A percentile compares a stretch with the other conserved stretches of the same genome.
These are phyloP conservation scores for Falcaria lacertinaria DNA, from an alignment of 2,888 invertebrate genomes.

Conservation along the genomic window DNA sequence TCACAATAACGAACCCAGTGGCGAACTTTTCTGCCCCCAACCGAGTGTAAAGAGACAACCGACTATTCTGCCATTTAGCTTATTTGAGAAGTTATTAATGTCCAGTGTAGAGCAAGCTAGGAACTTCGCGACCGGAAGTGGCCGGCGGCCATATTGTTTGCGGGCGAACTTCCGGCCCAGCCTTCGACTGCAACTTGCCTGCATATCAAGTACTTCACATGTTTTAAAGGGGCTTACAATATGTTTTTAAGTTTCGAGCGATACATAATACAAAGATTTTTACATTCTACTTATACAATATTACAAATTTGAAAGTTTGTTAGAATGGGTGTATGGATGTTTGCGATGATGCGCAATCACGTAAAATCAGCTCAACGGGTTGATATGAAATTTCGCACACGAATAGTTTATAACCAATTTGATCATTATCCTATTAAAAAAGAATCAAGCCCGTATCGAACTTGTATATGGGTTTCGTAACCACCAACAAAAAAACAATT, in stretches of 20 bases:
- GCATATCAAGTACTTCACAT: constrained; percentile 32
- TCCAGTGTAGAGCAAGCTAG: constrained; percentile 18
- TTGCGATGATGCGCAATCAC: too few relatives aligned
- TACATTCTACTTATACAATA: too few relatives aligned
- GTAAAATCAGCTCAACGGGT: too few relatives aligned
- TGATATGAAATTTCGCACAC: too few relatives aligned
- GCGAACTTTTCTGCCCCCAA: background rate
- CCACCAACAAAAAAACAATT: too few relatives aligned
- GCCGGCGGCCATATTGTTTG: constrained; percentile 65
- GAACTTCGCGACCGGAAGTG: constrained; percentile 50
- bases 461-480: too few relatives aligned
- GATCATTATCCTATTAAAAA: too few relatives aligned
- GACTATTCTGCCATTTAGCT: background rate
- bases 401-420: too few relatives aligned
- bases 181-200: constrained; percentile 29
- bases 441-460: too few relatives aligned
- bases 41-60: background rate
- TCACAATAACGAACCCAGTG: too few relatives aligned
- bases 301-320: too few relatives aligned
- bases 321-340: too few relatives aligned
- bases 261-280: constrained; percentile 2
- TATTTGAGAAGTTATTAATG: constrained; percentile 15
- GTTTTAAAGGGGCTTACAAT: constrained; percentile 30
- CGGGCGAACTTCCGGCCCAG: constrained; percentile 52
- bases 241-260: constrained; percentile 3